Base-by-base conservation (phyloP, 1,140 invertebrate species). In the Zaprionus kolodkinae region DNA sequence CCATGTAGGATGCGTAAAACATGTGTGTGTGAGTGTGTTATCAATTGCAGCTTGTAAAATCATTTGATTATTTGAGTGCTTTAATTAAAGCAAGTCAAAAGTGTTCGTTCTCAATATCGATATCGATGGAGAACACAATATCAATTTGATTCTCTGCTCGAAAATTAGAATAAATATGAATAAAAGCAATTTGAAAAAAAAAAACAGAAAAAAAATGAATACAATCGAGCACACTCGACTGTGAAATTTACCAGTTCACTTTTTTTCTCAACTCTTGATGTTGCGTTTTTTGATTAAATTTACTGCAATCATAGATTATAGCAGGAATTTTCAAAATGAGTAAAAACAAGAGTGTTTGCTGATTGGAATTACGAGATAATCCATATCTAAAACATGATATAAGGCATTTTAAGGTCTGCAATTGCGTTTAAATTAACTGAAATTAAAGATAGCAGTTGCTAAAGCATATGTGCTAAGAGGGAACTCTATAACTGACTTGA, bases 51-150 rank as follows among this genome's bases (percentile, higher is more conserved):
- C 64, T 38, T 35, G 48, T 21, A 60, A 63, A 45, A 45, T 63
- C 45, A 61, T 75, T 74, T 70, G 54, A 70, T 75, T 70, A 43
- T 75, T 75, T 43, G 72, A 61, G 57, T 75, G 68, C 55, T 75
- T 75, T 75, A 64, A 75, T 64, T 75, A 71, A 65, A 33, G 17
- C 72, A 71, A 62, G 71, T 62, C 50, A 62, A 55, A 67, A 62
- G 66, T 70, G 72, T 33, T 57, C 52, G 57, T n/a, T 9, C n/a
- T 15, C n/a, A 15, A 6, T n/a, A 21, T 21, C 21, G 38, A 40
- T 7, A 40, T 43, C n/a, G n/a, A 3, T 35, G 55, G 50, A 62
- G 48, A 27, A 60, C 15, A 54, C 40, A 65, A 72, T 65, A 65
- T 56, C 38, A 52, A 69, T 62, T 69, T 73, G 1, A 62, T 62